Base-by-base conservation (phyloP, 2,113 vertebrate species). In the Dendropsophus ebraccatus region DNA sequence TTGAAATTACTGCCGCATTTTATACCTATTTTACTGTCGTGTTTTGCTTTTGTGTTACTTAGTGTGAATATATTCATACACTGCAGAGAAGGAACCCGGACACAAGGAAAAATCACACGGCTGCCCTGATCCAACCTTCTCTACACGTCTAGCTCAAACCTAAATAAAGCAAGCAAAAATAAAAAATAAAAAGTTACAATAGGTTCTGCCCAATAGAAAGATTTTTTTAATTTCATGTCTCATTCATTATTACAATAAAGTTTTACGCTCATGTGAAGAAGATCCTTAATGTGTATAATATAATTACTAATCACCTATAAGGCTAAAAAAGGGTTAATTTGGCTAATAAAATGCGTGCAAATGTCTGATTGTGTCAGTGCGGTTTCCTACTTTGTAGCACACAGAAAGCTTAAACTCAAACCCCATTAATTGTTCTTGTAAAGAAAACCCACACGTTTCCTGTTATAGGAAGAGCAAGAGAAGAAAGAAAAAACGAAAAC, bases 351-450 rank as follows among this genome's bases (percentile, higher is more conserved):
- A 84, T 75, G 52, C 60, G 49, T 86, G 77, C 84, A 86, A 80
- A 49, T 52, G 17, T 58, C 37, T 58, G 32, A 80, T 70, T 79
- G 28, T 86, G 65, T 86, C 76, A 60, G 35, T 76, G 84, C 7
- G 84, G 84, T 86, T 86, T 80, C 74, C 58, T 45, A 72, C 65
- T 58, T 80, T 86, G 76, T 30, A 81, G 67, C 76, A 47, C n/a
- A 86, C 32, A 56, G 69, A 84, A 32, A 35, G n/a, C 49, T 85
- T 86, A 28, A 37, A 54, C 65, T 72, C n/a, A 86, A 60, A 86
- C 75, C 84, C 84, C 84, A 80, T 86, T 86, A 86, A 72, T 86
- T 86, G 84, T 86, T 86, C 84, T 86, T 86, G 84, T 86, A 86
- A 73, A 86, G 67, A 52, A 78, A 86, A 79, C 84, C 82, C 84